phyloP scores from a whole-genome alignment of 2,797 vertebrate species.

The Periophthalmus magnuspinnatus region DNA sequence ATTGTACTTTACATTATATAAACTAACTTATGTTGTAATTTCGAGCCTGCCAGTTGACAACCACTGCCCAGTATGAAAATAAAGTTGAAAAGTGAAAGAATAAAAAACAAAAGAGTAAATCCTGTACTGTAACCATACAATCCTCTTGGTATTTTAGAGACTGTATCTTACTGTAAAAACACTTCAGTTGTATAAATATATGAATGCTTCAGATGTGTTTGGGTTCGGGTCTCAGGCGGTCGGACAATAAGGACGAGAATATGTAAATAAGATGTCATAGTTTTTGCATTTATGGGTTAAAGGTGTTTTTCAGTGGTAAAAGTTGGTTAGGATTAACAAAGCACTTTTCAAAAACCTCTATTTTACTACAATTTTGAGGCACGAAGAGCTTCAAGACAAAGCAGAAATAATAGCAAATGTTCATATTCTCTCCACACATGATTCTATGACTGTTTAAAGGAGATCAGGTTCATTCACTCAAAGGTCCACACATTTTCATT shows the following conservation, averaged over 20 bases:
- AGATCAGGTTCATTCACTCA: constrained; percentile 29
- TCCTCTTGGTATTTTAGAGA: constrained; percentile 76
- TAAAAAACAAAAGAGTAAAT: constrained; percentile 60
- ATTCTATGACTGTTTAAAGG: constrained; percentile 53
- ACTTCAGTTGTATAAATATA: constrained; percentile 75
- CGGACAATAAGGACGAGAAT: constrained; percentile 47
- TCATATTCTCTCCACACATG: constrained; percentile 27
- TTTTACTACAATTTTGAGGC: constrained; percentile 73
- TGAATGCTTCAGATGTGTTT: constrained; percentile 51
- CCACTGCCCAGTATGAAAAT: constrained; percentile 14
- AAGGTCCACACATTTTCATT: constrained; percentile 28
- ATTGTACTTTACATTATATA: background rate
- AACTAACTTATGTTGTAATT: background rate
- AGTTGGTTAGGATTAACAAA: constrained; percentile 54
- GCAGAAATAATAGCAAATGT: background rate
- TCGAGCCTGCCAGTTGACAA: background rate
- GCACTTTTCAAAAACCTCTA: constrained; percentile 72
- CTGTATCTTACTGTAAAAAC: constrained; percentile 70
- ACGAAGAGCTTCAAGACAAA: constrained; percentile 44
- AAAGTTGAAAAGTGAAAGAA: constrained; percentile 31
- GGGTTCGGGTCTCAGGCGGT: constrained; percentile 48
- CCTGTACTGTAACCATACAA: constrained; percentile 67
- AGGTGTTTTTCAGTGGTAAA: constrained; percentile 44
- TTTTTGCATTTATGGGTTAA: constrained; percentile 43
- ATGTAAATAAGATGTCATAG: constrained; percentile 70